phyloP scores from a whole-genome alignment of 2,797 vertebrate genomes.

The Phataginus tricuspis region DNA sequence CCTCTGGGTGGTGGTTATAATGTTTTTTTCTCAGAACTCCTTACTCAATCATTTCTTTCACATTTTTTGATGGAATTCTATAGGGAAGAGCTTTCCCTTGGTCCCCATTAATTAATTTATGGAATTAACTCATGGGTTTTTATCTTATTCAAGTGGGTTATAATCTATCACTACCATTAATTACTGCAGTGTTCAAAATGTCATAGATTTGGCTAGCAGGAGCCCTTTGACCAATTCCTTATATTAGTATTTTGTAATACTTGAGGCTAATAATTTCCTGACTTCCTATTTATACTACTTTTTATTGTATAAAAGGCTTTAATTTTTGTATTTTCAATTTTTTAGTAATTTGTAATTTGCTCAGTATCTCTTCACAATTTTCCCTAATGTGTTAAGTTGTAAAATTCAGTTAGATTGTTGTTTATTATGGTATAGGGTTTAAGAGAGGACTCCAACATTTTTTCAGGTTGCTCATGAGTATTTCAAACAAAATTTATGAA shows the following conservation, averaged over 20 bases:
- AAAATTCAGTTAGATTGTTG: conserved; percentile 10
- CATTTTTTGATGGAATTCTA: conserved; percentile 38
- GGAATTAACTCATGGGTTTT: conserved; percentile 39
- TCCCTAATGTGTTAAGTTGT: conserved; percentile 9
- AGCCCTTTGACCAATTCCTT: background rate
- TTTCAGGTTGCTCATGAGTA: background rate
- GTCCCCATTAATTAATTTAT: conserved; percentile 36
- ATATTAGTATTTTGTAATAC: conserved; percentile 20
- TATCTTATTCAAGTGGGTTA: background rate
- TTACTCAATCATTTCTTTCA: conserved; percentile 7
- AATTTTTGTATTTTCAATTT: background rate
- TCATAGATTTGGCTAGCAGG: background rate
- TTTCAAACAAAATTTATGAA: conserved; percentile 38
- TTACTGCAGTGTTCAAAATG: conserved; percentile 19
- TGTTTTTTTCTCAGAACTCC: conserved; percentile 21
- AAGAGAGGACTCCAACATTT: conserved; percentile 36
- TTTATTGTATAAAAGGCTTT: background rate
- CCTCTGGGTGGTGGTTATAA: background rate
- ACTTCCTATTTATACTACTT: conserved; percentile 43
- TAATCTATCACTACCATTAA: conserved; percentile 9
- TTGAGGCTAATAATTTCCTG: background rate
- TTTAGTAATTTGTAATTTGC: background rate
- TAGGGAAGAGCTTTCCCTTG: background rate
- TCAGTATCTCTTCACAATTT: background rate
- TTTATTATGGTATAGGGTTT: conserved; percentile 5